Base-by-base conservation (phyloP, 2,797 vertebrate genomes). In the Parotocinclus haroldoi region DNA sequence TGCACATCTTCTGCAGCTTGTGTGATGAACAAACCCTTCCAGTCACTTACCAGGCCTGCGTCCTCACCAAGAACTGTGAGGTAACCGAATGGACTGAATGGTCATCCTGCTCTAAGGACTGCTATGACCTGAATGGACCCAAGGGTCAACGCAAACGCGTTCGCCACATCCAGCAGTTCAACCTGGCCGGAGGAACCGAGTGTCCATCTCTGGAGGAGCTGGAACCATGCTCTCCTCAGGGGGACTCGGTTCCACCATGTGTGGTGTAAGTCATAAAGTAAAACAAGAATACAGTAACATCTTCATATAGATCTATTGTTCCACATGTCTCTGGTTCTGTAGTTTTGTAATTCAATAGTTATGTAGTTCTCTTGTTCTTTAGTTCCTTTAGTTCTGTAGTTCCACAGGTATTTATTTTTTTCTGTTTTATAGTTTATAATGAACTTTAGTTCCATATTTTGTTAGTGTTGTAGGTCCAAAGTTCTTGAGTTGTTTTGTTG, bases 41-140 rank as follows among this genome's bases (percentile, higher is more conserved):
- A 0, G 78, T 94, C 73, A 94, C 92, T 0, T 95, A 94, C 85
- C 95, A 97, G 82, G 93, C 95, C 58, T 99, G 96, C 13, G 93
- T 98, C 69, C 86, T 95, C 57, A 81, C 87, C 36, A 95, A 92
- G 81, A 93, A 94, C 76, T 99, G 96, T 40, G 93, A 96, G 19
- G 89, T 95, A 60, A 89, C 89, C 0, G 93, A 96, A 63, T 99
- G 96, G 96, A 89, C 91, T 0, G 91, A 94, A 38, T 99, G 96
- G 96, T 92, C 91, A 0, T 59, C 84, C 0, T 99, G 96, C 80
- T 94, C 95, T 60, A 93, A 92, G 86, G 88, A 89, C 1, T 99
- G 96, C 79, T 92, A 91, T 0, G 89, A 94, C 61, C 76, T 76
- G 58, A 88, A 86, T 0, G 91, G 91, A 4, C 88, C 91, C 1